phyloP scores from a whole-genome alignment of 2,888 invertebrate genomes.

The Trichogramma evanescens region DNA sequence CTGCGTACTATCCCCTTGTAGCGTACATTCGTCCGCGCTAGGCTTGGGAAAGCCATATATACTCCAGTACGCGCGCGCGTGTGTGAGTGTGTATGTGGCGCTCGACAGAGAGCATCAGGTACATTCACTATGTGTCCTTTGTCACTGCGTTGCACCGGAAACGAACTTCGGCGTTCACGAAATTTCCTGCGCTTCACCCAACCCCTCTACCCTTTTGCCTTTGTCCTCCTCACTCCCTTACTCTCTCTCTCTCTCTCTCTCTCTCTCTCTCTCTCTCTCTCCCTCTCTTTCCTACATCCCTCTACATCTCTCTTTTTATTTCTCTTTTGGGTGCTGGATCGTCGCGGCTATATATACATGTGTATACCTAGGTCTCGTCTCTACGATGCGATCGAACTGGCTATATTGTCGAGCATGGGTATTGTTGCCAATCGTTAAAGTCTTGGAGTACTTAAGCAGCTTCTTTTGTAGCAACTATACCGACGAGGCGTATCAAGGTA shows the following conservation, averaged over 20 bases:
- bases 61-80: neutral
- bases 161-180: slow-evolving; percentile 21
- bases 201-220: slow-evolving; percentile 7
- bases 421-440: slow-evolving; percentile 18
- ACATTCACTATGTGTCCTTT: slow-evolving; percentile 9
- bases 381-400: slow-evolving; percentile 19
- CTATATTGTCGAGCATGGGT: slow-evolving; percentile 16
- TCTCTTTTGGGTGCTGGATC: neutral
- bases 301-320: neutral
- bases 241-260: slow-evolving; percentile 1
- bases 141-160: slow-evolving; percentile 17
- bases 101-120: neutral
- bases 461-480: neutral
- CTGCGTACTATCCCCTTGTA: neutral
- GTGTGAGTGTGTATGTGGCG: neutral
- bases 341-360: too few relatives aligned
- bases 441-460: neutral
- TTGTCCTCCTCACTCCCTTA: neutral
- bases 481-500: too few relatives aligned
- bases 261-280: neutral
- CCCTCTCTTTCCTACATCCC: neutral
- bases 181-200: slow-evolving; percentile 14
- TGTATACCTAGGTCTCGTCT: neutral
- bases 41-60: neutral
- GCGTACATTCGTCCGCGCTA: too few relatives aligned